Percentiles rank a stretch among this genome's conserved stretches.
Evolutionary conservation across 2,888 invertebrate genomes (phyloP).

Genomic region (Platerodrilus igneus): DNA sequence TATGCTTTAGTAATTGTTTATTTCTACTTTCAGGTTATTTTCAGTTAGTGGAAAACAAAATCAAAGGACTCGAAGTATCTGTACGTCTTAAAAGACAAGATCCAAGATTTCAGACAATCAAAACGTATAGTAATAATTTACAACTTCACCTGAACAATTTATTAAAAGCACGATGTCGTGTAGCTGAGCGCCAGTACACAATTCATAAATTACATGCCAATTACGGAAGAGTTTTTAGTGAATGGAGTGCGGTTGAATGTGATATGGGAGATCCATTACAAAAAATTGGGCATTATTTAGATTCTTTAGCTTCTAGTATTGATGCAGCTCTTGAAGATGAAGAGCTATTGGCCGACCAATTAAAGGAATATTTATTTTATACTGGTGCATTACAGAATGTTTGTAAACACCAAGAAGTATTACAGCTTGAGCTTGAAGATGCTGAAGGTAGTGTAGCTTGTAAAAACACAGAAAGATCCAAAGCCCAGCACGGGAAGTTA

Average conservation of each 20-base stretch:
- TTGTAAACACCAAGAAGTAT: constrained; percentile 67
- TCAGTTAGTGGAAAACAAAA: constrained; percentile 71
- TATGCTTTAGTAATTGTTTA: neutral
- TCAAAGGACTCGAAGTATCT: constrained; percentile 69
- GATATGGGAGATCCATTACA: constrained; percentile 76
- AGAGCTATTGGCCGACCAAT: constrained; percentile 75
- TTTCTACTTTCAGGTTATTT: constrained; percentile 56
- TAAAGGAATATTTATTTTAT: constrained; percentile 78
- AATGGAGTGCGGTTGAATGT: constrained; percentile 80
- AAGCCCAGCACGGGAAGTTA: constrained; percentile 62
- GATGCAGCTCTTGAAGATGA: constrained; percentile 75
- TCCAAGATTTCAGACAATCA: constrained; percentile 67
- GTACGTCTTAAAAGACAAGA: constrained; percentile 70
- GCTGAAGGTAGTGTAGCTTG: constrained; percentile 56
- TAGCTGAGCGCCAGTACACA: constrained; percentile 71
- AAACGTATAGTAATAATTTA: constrained; percentile 69
- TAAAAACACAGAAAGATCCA: constrained; percentile 54
- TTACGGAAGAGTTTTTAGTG: constrained; percentile 77
- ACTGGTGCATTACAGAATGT: constrained; percentile 70
- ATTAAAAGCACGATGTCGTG: constrained; percentile 59
- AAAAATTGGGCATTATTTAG: constrained; percentile 61
- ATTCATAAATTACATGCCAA: constrained; percentile 76
- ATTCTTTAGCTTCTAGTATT: constrained; percentile 53
- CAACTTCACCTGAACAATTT: constrained; percentile 59
- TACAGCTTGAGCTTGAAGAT: constrained; percentile 68